Evolutionary conservation across 2,797 vertebrate species (phyloP).

Genomic region (Oryzias dopingdopingensis): DNA sequence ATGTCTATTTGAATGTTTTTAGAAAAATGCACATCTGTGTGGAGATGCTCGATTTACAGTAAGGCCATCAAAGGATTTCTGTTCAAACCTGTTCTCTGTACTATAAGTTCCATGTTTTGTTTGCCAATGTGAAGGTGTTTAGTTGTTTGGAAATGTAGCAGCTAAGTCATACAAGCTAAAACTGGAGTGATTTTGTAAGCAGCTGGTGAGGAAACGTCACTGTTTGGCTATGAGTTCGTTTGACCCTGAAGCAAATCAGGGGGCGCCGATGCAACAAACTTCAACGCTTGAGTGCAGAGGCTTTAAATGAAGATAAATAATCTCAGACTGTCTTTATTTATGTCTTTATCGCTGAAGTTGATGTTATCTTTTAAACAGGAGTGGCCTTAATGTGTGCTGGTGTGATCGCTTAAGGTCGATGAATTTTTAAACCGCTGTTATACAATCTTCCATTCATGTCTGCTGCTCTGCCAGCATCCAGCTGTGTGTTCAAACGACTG

Average conservation of each 20-base stretch:
- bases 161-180: too few relatives aligned
- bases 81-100: too few relatives aligned
- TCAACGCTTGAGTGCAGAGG: slow-evolving; percentile 9
- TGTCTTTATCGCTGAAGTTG: slow-evolving; percentile 4
- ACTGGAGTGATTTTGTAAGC: too few relatives aligned
- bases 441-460: background rate
- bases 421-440: background rate
- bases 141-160: too few relatives aligned
- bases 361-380: slow-evolving; percentile 27
- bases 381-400: slow-evolving; percentile 52
- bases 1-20: too few relatives aligned
- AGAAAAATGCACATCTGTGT: too few relatives aligned
- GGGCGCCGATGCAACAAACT: slow-evolving; percentile 26
- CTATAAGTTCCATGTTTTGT: too few relatives aligned
- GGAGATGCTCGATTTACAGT: too few relatives aligned
- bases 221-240: slow-evolving; percentile 16
- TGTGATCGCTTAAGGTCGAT: background rate
- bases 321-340: background rate
- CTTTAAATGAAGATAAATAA: slow-evolving; percentile 11
- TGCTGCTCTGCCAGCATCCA: slow-evolving; percentile 10
- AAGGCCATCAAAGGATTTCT: too few relatives aligned
- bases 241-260: slow-evolving; percentile 14
- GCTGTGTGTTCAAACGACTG: slow-evolving; percentile 11
- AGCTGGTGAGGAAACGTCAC: too few relatives aligned
- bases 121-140: too few relatives aligned